phyloP scores from a whole-genome alignment of 2,113 vertebrate genomes.

The Notiomystis cincta region DNA sequence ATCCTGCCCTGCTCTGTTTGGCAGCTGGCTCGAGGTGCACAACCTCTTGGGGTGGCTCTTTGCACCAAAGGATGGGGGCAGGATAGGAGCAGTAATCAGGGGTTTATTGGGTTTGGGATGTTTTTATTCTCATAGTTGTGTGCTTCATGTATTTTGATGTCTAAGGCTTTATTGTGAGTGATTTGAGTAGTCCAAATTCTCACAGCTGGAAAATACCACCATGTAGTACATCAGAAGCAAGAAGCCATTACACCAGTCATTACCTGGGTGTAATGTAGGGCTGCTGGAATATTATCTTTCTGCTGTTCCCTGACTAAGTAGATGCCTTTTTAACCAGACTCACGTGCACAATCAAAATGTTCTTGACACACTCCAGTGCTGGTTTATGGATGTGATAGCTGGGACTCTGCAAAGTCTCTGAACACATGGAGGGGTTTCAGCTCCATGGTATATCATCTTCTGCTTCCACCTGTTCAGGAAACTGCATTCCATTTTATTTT shows the following conservation, averaged over 20 bases:
- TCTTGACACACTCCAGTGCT: background rate
- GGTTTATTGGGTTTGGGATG: background rate
- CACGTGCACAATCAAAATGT: background rate
- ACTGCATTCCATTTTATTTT: slow-evolving; percentile 54
- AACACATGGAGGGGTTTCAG: slow-evolving; percentile 41
- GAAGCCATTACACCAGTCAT: background rate
- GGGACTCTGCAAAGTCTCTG: slow-evolving; percentile 19
- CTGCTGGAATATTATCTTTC: slow-evolving; percentile 6
- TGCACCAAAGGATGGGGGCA: background rate
- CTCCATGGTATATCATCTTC: slow-evolving; percentile 28
- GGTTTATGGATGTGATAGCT: background rate
- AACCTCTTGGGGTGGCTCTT: background rate
- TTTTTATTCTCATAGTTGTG: background rate
- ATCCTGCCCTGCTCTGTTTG: background rate
- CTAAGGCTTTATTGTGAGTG: background rate
- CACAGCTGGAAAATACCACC: background rate
- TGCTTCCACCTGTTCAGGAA: slow-evolving; percentile 52
- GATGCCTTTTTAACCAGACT: slow-evolving; percentile 17
- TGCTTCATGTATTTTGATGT: background rate
- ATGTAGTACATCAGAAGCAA: background rate
- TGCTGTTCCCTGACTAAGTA: background rate
- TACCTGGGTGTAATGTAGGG: background rate
- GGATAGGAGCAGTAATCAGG: background rate
- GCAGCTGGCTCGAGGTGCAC: background rate
- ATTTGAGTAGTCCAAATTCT: background rate